Evolutionary conservation across 2,888 invertebrate genomes (phyloP), one percentile per base, ranked within the genome.

Genomic region (Cylindroiulus punctatus): DNA sequence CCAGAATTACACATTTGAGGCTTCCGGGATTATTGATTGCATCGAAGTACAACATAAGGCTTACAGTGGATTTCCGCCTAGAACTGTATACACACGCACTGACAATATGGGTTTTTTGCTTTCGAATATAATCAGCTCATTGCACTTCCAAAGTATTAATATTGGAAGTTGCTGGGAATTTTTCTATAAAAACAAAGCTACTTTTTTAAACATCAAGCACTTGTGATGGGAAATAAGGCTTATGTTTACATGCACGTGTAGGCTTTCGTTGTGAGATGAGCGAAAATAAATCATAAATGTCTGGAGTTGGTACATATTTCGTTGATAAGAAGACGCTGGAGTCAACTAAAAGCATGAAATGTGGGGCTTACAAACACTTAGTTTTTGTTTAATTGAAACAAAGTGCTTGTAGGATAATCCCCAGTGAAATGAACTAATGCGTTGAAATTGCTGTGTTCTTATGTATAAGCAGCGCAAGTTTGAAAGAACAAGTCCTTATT

Each of bases 1-100:
- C 65, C 65, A 65, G 65, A 65, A 65, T 65, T 65, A 65, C 65
- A 65, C 65, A 65, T 65, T 65, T 65, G 65, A 65, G 26, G 65
- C 65, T 65, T 65, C 65, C 65, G 26, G 65, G 65, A 65, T 65
- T 65, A 65, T 65, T 65, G 65, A 65, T 65, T 65, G 65, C 65
- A 65, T 22, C 65, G 65, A 65, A 26, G 65, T 65, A 65, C 65
- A 65, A 65, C 65, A 26, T 26, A 65, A 65, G 65, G 65, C 65
- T 65, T 65, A 65, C 17, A 19, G 65, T 65, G 65, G 65, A 65
- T 65, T 65, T 65, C 26, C 26, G 65, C 8, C 65, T 65, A 19
- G 65, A 65, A 65, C 26, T 65, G 65, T 65, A 65, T 65, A 65
- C 65, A 65, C 65, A 65, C 2, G 65, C 65, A 65, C 65, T 26